Percentiles rank a stretch among this genome's conserved stretches.
Evolutionary conservation across 2,113 vertebrate genomes (phyloP).

Genomic region (Eurypyga helias): DNA sequence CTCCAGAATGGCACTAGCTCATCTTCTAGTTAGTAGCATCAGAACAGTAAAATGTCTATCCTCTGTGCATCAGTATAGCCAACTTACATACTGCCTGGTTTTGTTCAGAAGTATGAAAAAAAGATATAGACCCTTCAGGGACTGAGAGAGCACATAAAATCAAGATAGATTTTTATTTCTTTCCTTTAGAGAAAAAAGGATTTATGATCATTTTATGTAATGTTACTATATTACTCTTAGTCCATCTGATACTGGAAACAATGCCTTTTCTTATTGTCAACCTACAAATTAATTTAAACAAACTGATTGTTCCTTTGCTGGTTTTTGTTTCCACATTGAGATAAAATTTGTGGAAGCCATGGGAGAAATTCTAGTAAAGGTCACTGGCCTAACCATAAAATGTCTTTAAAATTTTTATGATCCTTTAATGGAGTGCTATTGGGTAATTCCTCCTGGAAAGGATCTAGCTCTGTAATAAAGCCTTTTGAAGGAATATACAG

Average conservation of each 20-base stretch:
- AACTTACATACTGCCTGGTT: neutral
- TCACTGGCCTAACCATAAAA: constrained; percentile 6
- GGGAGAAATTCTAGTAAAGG: neutral
- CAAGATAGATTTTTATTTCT: neutral
- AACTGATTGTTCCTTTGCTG: neutral
- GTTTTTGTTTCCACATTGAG: neutral
- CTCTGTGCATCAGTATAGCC: neutral
- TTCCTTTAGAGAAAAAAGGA: neutral
- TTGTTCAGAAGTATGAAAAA: neutral
- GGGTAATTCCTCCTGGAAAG: constrained; percentile 1
- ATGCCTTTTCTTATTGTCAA: neutral
- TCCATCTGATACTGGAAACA: neutral
- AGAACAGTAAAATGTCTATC: neutral
- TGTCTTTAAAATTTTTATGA: constrained; percentile 26
- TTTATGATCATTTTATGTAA: neutral
- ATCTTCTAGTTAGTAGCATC: neutral
- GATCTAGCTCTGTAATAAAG: neutral
- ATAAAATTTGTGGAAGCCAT: neutral
- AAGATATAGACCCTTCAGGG: neutral
- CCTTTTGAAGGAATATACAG: neutral
- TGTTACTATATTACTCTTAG: neutral
- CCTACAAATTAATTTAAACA: neutral
- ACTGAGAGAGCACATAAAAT: neutral
- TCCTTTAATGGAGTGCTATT: neutral
- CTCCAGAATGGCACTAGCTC: neutral